Base-by-base conservation (phyloP, 2,888 invertebrate species). In the Incurvaria masculella region DNA sequence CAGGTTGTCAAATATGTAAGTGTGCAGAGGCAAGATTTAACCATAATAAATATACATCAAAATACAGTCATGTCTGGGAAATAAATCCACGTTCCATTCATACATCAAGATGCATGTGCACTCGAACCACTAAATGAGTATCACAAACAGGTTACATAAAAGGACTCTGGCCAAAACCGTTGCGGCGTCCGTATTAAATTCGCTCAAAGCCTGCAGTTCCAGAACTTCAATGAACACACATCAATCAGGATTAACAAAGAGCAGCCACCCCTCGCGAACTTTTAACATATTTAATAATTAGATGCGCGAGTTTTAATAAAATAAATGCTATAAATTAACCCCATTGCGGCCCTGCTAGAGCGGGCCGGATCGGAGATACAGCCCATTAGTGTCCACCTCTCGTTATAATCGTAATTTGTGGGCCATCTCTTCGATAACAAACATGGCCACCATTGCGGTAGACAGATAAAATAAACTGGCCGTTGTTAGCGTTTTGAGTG, bases 351-450 rank as follows among this genome's bases (percentile, higher is more conserved):
- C 33, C 33, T 33, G 33, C 6, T 14, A 33, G 33, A 8, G 11
- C 4, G 33, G 14, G 14, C 33, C 33, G 33, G 33, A 33, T 33
- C 33, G 51, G n/a, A 41, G 47, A 50, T 51, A 51, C 52, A 47
- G 50, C 45, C 52, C 53, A 53, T 53, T 63, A 67, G 68, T 64
- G 69, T 71, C 70, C 69, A 62, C 68, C 64, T 68, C 69, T 69
- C 69, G 68, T 65, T 67, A 69, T 72, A 71, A 72, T 72, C 70
- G 69, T 69, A 69, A 72, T 72, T 72, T 71, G 70, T 70, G 68
- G 69, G 66, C 64, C 65, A 53, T 53, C 53, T 53, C 52, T 53
- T 53, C 52, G 52, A 53, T 53, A 53, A 52, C 53, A 53, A 53
- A 53, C 53, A 53, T 49, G 50, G 53, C 46, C 42, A 50, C 53